A percentile compares a stretch with the other conserved stretches of the same genome.
phyloP scores from a whole-genome alignment of 2,888 invertebrate genomes.

The Pterostichus madidus region DNA sequence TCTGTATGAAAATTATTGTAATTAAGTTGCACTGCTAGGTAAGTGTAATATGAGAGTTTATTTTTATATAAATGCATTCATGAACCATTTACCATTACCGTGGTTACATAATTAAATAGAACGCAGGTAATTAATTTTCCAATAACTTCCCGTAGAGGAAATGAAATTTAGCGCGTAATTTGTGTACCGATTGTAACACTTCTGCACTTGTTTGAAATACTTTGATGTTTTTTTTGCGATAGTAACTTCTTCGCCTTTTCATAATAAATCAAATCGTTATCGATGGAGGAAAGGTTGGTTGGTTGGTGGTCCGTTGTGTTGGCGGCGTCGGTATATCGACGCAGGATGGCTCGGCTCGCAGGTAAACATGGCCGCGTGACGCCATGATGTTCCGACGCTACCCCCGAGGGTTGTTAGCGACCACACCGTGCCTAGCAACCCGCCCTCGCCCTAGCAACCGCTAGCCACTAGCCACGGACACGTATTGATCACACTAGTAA shows the following conservation, averaged over 20 bases:
- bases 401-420: slow-evolving; percentile 79
- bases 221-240: neutral
- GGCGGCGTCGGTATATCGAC: slow-evolving; percentile 71
- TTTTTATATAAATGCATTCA: slow-evolving; percentile 21
- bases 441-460: slow-evolving; percentile 79
- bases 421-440: slow-evolving; percentile 78
- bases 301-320: neutral
- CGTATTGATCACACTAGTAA: slow-evolving; percentile 76
- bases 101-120: slow-evolving; percentile 15
- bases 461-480: slow-evolving; percentile 79
- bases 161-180: slow-evolving; percentile 2
- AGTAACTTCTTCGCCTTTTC: neutral
- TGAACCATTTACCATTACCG: neutral
- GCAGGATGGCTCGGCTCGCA: slow-evolving; percentile 69
- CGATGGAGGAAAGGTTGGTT: neutral
- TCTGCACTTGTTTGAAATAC: neutral
- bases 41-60: neutral
- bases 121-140: slow-evolving; percentile 31
- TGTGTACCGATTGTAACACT: slow-evolving; percentile 20
- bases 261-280: slow-evolving; percentile 40
- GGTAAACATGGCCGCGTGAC: slow-evolving; percentile 78
- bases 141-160: slow-evolving; percentile 20
- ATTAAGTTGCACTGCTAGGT: neutral
- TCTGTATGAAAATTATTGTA: too few relatives aligned
- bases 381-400: slow-evolving; percentile 76